Evolutionary conservation across 2,113 vertebrate genomes (phyloP).

Genomic region (Entosphenus tridentatus): DNA sequence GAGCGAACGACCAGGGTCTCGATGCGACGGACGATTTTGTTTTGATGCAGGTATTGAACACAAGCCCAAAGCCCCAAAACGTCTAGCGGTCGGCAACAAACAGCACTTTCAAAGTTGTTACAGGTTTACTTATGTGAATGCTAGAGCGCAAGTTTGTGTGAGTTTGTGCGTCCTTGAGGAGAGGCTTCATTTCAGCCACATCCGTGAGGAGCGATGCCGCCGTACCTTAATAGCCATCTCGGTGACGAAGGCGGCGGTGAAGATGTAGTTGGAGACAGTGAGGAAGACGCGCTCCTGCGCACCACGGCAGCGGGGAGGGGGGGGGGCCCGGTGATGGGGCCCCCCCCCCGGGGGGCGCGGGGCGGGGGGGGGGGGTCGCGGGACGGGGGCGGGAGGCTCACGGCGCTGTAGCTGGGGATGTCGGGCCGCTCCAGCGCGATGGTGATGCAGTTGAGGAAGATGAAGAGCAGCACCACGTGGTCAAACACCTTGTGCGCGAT

Average conservation of each 20-base stretch:
- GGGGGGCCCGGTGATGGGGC: too few species aligned
- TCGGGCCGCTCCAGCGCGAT: constrained; percentile 89
- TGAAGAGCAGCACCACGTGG: constrained; percentile 77
- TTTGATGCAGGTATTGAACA: too few species aligned
- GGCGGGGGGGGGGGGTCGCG: background rate
- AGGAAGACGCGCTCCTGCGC: constrained; percentile 72
- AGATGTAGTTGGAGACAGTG: constrained; percentile 85
- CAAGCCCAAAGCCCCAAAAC: too few species aligned
- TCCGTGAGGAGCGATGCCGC: too few species aligned
- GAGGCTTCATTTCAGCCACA: too few species aligned
- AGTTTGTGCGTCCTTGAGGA: too few species aligned
- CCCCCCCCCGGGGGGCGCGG: background rate
- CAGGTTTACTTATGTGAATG: too few species aligned
- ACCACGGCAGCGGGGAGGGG: background rate
- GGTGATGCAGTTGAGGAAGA: constrained; percentile 97
- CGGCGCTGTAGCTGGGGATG: constrained; percentile 75
- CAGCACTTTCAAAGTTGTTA: too few species aligned
- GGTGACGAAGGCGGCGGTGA: constrained; percentile 80
- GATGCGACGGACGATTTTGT: too few species aligned
- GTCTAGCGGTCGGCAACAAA: too few species aligned
- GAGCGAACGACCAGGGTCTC: too few species aligned
- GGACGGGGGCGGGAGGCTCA: constrained; percentile 20
- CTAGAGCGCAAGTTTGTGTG: too few species aligned
- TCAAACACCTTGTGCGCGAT: constrained; percentile 93
- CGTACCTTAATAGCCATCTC: constrained; percentile 91